Conservation (phyloP, 2,797 vertebrate genomes). For the Pantherophis vulpinus region DNA sequence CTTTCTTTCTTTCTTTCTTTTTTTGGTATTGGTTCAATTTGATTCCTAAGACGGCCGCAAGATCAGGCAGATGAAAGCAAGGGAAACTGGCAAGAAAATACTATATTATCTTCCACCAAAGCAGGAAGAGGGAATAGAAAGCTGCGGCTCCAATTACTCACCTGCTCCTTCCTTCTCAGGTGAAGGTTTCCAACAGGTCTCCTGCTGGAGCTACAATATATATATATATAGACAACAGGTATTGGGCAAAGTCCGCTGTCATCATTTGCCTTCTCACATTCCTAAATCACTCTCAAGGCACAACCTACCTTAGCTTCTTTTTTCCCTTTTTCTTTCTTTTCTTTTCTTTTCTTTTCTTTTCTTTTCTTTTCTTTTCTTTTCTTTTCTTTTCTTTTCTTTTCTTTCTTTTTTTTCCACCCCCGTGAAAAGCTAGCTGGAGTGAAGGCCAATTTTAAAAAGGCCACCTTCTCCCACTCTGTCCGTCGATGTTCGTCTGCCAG, state of each 20-base stretch:
- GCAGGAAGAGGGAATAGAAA: slow-evolving; percentile 12
- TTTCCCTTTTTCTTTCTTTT: slow-evolving; percentile 10
- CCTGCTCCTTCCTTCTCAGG: slow-evolving; percentile 61
- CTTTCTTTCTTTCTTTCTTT: too few species aligned
- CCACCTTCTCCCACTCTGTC: not conserved
- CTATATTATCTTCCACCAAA: not conserved
- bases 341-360: slow-evolving; percentile 26
- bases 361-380: slow-evolving; percentile 28
- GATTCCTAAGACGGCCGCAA: not conserved
- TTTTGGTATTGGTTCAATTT: not conserved
- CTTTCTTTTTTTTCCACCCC: slow-evolving; percentile 36
- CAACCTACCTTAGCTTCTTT: slow-evolving; percentile 66
- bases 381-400: slow-evolving; percentile 30
- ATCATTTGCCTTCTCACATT: slow-evolving; percentile 68
- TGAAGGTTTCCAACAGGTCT: slow-evolving; percentile 55
- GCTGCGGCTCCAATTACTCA: slow-evolving; percentile 64
- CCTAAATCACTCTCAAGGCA: slow-evolving; percentile 67
- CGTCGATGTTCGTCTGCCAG: accelerated
- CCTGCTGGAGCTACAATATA: slow-evolving; percentile 64
- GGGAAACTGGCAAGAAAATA: slow-evolving; percentile 3
- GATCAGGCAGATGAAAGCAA: not conserved
- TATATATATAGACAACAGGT: slow-evolving; percentile 65
- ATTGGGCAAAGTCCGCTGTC: slow-evolving; percentile 76
- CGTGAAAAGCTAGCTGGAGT: not conserved
- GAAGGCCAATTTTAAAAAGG: not conserved